phyloP scores from a whole-genome alignment of 30 jellyfish, hydroid and myxozoan genomes.

The Aurelia sp. region DNA sequence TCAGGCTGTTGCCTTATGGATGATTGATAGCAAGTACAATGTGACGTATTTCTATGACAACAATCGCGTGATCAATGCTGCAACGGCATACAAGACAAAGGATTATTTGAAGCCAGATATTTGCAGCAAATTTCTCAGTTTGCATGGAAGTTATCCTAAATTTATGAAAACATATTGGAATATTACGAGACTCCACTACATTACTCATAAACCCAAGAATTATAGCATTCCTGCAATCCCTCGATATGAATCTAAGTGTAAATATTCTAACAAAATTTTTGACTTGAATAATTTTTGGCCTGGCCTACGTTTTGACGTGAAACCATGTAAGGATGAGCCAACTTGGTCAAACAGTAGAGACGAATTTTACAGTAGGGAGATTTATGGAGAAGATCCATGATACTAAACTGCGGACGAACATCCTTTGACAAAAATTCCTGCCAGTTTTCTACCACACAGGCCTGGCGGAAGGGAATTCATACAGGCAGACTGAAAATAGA shows the following conservation, averaged over 20 bases:
- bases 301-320: conserved; percentile 68
- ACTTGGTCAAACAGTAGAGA: conserved; percentile 65
- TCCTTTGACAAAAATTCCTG: too few species aligned
- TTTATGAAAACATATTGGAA: conserved; percentile 84
- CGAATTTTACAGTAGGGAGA: conserved; percentile 78
- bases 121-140: conserved; percentile 71
- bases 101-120: conserved; percentile 45
- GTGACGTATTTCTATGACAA: conserved; percentile 88
- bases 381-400: conserved; percentile 37
- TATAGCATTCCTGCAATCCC: conserved; percentile 70
- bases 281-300: conserved; percentile 79
- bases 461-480: too few species aligned
- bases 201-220: not conserved
- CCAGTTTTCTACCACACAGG: too few species aligned
- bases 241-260: conserved; percentile 59
- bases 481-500: too few species aligned
- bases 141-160: conserved; percentile 92
- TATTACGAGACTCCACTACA: conserved; percentile 7
- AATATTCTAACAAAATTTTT: conserved; percentile 32
- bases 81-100: conserved; percentile 57
- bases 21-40: conserved; percentile 60
- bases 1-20: conserved; percentile 97
- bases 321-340: conserved; percentile 87
- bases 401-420: not conserved
- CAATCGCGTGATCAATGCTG: conserved; percentile 82